These are phyloP conservation scores for Tridacna gigas DNA, from an alignment of 2,888 invertebrate genomes.

Conservation along the genomic window DNA sequence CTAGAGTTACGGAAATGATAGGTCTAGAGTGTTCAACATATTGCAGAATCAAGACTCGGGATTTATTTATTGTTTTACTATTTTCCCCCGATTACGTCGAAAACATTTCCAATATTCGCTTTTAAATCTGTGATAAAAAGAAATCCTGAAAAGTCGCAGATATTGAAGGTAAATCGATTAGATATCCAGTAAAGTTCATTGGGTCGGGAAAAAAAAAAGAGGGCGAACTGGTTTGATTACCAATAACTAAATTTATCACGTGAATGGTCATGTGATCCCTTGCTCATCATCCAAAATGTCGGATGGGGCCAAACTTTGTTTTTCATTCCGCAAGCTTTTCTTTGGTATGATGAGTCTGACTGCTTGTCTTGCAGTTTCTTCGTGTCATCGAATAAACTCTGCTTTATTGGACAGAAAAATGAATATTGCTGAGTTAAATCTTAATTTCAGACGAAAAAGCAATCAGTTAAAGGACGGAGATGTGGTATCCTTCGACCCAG, in stretches of 20 bases:
- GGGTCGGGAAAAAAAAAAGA: too few relatives aligned
- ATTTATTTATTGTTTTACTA: too few relatives aligned
- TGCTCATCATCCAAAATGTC: background rate
- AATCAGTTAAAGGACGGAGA: constrained; percentile 50
- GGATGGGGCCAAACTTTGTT: background rate
- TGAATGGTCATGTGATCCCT: background rate
- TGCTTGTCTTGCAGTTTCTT: background rate
- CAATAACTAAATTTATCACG: background rate
- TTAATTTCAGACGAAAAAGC: background rate
- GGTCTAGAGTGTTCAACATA: too few relatives aligned
- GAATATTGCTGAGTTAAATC: background rate
- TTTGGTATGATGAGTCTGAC: background rate
- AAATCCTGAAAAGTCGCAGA: too few relatives aligned
- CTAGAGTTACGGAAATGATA: too few relatives aligned
- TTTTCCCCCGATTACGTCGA: too few relatives aligned
- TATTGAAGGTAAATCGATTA: too few relatives aligned
- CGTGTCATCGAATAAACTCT: background rate
- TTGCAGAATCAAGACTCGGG: too few relatives aligned
- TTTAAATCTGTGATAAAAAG: too few relatives aligned
- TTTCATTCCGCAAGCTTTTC: background rate
- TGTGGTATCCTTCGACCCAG: constrained; percentile 58
- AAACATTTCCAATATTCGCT: too few relatives aligned
- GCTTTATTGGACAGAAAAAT: background rate
- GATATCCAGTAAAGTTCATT: too few relatives aligned
- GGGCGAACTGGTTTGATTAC: background rate